Conservation (phyloP, 2,113 vertebrate genomes). For the Saguinus midas region DNA sequence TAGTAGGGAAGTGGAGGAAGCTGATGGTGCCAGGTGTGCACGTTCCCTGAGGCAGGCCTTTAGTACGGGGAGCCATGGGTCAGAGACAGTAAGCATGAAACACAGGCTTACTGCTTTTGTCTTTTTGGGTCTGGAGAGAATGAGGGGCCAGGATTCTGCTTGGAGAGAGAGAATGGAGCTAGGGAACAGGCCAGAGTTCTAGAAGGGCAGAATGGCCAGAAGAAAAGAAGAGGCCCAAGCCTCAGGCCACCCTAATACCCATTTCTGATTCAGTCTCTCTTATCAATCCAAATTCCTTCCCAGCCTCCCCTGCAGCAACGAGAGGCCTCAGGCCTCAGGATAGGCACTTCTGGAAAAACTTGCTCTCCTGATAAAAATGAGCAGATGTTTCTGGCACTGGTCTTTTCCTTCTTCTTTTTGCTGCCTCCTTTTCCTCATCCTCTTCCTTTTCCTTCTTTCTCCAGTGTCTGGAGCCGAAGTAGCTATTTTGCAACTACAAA, state of each 20-base stretch:
- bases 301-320: background rate
- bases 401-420: background rate
- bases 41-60: background rate
- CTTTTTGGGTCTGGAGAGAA: background rate
- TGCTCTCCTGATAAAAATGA: slow-evolving; percentile 4
- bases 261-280: background rate
- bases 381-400: background rate
- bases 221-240: background rate
- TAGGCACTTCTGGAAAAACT: background rate
- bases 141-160: background rate
- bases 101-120: background rate
- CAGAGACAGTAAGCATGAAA: background rate
- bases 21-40: background rate
- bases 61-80: background rate
- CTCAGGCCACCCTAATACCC: background rate
- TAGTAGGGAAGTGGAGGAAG: background rate
- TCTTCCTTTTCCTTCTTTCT: background rate
- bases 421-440: background rate
- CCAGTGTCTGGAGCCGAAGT: background rate
- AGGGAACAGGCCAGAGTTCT: background rate
- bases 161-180: background rate
- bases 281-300: background rate
- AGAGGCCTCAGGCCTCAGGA: background rate
- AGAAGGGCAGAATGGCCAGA: background rate
- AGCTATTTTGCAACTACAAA: background rate